Base-by-base conservation (phyloP, 2,888 invertebrate genomes). In the Proisotoma minuta region DNA sequence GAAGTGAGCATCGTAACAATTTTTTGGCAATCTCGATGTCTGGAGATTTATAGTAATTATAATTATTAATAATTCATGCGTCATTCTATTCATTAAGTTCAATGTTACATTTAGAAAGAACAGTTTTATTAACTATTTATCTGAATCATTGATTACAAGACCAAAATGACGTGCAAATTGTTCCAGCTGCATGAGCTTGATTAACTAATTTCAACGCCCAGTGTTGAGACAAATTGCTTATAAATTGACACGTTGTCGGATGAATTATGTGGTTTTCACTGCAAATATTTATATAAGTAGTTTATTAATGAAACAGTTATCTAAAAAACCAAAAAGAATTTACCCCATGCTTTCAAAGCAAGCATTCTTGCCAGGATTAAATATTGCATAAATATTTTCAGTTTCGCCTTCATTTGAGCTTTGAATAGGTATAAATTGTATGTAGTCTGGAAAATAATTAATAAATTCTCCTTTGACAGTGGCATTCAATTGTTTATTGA, bases 391-490 rank as follows among this genome's bases (percentile, higher is more conserved):
- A 49, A 22, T 5, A 43, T 43, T 43, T 43, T 20, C 43, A 20
- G 15, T n/a, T 26, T 51, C 43, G 24, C 53, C 18, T n/a, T n/a
- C n/a, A n/a, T n/a, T n/a, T n/a, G n/a, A n/a, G n/a, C n/a, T n/a
- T n/a, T n/a, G n/a, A 50, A 60, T 12, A 50, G 57, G 27, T 26
- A 50, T 26, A 5, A 68, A 34, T 4, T 60, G 47, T 2, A 68
- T 20, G 12, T 29, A 23, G 51, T 63, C 59, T 0, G 60, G 59
- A 58, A 66, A 69, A 28, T 65, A 69, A 5, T 24, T 28, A 4
- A 66, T 60, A 39, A 65, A 66, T 18, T 65, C 63, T 26, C 69
- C 69, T 0, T 56, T 50, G 15, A 69, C 22, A 15, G 52, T 59
- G 26, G 56, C 65, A 20, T 50, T 53, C 10, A 65, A 27, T 1